Evolutionary conservation across 2,113 vertebrate species (phyloP).

Genomic region (Origma solitaria): DNA sequence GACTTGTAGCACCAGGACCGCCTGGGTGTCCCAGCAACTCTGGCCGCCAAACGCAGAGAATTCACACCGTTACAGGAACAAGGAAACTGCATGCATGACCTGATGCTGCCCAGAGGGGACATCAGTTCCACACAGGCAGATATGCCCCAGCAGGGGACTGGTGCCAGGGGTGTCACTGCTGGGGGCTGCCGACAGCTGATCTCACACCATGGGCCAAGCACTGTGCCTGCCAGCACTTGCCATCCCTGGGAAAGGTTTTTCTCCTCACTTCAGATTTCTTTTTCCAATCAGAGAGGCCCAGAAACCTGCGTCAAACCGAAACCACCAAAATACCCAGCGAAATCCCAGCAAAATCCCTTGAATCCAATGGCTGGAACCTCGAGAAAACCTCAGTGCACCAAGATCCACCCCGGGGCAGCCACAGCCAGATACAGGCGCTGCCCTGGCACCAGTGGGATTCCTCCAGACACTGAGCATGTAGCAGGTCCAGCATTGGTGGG

Average conservation of each 20-base stretch:
- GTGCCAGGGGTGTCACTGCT: background rate
- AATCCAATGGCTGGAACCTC: background rate
- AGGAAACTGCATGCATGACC: background rate
- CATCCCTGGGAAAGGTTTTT: background rate
- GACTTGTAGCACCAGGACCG: background rate
- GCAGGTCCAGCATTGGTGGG: background rate
- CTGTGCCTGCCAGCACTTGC: background rate
- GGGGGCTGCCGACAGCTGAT: background rate
- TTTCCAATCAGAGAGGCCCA: background rate
- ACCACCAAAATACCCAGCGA: background rate
- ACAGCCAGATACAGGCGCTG: accelerated
- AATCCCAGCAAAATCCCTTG: background rate
- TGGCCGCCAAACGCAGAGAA: background rate
- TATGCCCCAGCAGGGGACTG: accelerated
- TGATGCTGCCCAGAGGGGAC: background rate
- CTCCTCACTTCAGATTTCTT: background rate
- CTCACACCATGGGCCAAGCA: accelerated
- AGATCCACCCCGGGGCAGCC: accelerated
- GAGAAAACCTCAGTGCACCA: background rate
- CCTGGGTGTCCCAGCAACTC: accelerated
- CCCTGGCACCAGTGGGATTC: background rate
- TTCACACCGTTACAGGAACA: accelerated
- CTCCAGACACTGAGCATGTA: background rate
- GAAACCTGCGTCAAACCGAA: background rate
- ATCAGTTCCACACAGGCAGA: background rate